These are phyloP conservation scores for Neocrepidodera transversa DNA, from an alignment of 2,888 invertebrate genomes.

Conservation along the genomic window DNA sequence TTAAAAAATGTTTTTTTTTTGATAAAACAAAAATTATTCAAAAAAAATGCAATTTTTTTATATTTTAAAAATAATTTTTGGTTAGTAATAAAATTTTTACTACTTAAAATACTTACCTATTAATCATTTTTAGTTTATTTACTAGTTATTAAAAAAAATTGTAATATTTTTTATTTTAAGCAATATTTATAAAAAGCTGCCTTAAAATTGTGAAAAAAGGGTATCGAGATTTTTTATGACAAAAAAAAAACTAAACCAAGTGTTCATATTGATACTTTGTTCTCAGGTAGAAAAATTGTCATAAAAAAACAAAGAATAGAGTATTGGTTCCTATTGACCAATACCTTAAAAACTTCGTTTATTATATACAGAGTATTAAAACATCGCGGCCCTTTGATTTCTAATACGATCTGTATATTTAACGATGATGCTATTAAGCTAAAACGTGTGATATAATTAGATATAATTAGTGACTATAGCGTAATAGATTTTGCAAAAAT, in stretches of 20 bases:
- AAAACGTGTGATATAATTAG: slow-evolving; percentile 10
- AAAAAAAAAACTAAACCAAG: background rate
- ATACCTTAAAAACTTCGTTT: background rate
- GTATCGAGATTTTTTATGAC: slow-evolving; percentile 5
- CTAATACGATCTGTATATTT: slow-evolving; percentile 5
- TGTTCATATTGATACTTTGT: slow-evolving; percentile 1
- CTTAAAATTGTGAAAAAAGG: slow-evolving; percentile 12
- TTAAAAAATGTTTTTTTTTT: no score
- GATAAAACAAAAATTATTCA: no score
- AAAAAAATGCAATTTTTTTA: no score
- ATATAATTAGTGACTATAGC: background rate
- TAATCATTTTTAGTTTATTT: no score
- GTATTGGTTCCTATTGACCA: slow-evolving; percentile 16
- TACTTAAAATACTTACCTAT: no score
- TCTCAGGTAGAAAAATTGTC: slow-evolving; percentile 2
- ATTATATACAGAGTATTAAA: slow-evolving; percentile 11
- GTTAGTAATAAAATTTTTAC: no score
- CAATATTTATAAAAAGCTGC: slow-evolving; percentile 2
- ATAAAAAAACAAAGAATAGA: background rate
- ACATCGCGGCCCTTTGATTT: slow-evolving; percentile 12
- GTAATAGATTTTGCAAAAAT: background rate
- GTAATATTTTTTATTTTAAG: background rate
- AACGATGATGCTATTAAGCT: background rate
- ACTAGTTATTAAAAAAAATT: no score
- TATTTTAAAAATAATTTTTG: no score